These are phyloP conservation scores for Axis porcinus DNA, from an alignment of 2,113 vertebrate genomes.

Conservation along the genomic window DNA sequence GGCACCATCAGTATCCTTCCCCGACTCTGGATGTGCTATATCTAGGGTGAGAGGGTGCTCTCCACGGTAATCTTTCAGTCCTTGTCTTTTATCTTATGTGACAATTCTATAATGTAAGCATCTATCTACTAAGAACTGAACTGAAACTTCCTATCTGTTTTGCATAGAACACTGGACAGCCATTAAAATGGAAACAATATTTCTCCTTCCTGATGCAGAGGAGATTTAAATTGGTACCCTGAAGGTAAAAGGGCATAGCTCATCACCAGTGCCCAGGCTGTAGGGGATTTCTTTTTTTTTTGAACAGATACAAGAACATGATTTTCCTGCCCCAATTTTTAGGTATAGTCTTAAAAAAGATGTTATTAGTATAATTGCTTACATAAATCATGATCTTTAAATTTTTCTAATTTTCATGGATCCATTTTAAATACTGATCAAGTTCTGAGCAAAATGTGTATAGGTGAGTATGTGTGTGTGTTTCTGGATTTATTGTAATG, in stretches of 20 bases:
- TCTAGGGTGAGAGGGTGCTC: neutral
- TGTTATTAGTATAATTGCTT: neutral
- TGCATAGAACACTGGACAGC: constrained; percentile 40
- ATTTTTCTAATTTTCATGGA: constrained; percentile 19
- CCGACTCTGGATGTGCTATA: neutral
- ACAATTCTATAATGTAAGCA: constrained; percentile 45
- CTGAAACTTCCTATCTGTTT: constrained; percentile 36
- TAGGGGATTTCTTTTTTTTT: neutral
- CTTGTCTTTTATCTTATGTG: constrained; percentile 33
- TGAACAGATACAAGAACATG: neutral
- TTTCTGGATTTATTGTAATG: neutral
- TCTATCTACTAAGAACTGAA: constrained; percentile 40
- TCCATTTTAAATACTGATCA: neutral
- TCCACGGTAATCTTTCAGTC: neutral
- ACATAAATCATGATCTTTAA: neutral
- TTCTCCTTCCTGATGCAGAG: constrained; percentile 33
- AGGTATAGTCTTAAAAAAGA: neutral
- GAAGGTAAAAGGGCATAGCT: constrained; percentile 34
- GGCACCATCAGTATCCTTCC: neutral
- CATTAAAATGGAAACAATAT: constrained; percentile 52
- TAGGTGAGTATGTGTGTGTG: neutral
- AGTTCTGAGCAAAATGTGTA: neutral
- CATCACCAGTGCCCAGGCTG: neutral
- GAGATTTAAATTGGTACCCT: constrained; percentile 54
- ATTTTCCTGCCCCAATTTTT: neutral